Base-by-base conservation (phyloP, 2,888 invertebrate species). In the Cheilosia impressa region DNA sequence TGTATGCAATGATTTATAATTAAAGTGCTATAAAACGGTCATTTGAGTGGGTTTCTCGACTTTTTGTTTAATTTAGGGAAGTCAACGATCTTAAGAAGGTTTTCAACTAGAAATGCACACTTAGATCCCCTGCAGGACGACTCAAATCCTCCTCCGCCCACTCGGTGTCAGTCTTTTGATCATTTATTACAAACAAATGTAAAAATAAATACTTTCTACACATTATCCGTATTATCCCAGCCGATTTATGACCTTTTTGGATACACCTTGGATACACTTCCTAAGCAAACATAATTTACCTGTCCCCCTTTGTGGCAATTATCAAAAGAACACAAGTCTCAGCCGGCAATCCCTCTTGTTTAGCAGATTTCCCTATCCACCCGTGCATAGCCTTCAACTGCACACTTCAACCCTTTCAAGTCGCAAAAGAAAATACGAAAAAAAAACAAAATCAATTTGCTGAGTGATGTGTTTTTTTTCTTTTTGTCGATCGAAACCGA, bases 391-490 rank as follows among this genome's bases (percentile, higher is more conserved):
- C n/a, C 22, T 45, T 24, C 27, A 41, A 47, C 27, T 27, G 38
- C 27, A 7, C 10, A 22, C 13, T 38, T 55, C 31, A 55, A 68
- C 31, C 69, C 43, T 31, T 15, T 31, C 27, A 19, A 24, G n/a
- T 7, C 17, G n/a, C 17, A 34, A n/a, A 38, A 60, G n/a, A 10
- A 65, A 65, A 7, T 27, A 31, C 7, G 9, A 9, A 31, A 65
- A 10, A 38, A 43, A 31, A 62, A 19, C 58, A 43, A 43, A 57
- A 81, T 52, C 71, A 63, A 71, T 71, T 68, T 77, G 71, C 53
- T 68, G 73, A 72, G 68, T 76, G 76, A 60, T 80, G 10, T 76
- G 55, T 62, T 43, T 45, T 45, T 58, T 15, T 27, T 31, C 47
- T 53, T 24, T 69, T 15, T 22, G 27, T n/a, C 13, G 27, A 57